Percentiles rank a stretch among this genome's conserved stretches.
These are phyloP conservation scores for Poeciliopsis turrubarensis DNA, from an alignment of 2,113 vertebrate species.

Conservation along the genomic window DNA sequence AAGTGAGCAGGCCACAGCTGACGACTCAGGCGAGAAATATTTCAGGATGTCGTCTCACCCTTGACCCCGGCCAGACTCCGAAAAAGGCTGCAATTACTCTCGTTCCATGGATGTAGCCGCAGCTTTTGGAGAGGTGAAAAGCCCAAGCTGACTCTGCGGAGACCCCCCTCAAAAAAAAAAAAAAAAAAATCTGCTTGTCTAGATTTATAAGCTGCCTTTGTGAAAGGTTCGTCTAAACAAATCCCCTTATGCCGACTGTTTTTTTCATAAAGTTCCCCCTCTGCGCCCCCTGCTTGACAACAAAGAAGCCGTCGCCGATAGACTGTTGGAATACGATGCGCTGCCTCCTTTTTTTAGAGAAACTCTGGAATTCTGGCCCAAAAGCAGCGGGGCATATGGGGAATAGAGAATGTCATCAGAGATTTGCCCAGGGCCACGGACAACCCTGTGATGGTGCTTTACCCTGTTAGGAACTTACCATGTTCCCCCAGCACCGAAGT, in stretches of 20 bases:
- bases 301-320: constrained; percentile 68
- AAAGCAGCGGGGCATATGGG: constrained; percentile 41
- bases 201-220: constrained; percentile 1
- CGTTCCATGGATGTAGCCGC: constrained; percentile 12
- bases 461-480: constrained; percentile 60
- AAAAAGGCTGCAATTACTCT: constrained; percentile 72
- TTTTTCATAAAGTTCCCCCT: neutral
- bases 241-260: constrained; percentile 1
- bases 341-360: constrained; percentile 32
- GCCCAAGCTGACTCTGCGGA: constrained; percentile 1
- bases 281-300: constrained; percentile 45
- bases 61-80: constrained; percentile 69
- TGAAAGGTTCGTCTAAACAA: constrained; percentile 1
- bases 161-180: too few species aligned
- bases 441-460: constrained; percentile 62
- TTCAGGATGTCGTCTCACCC: constrained; percentile 71
- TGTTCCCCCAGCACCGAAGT: constrained; percentile 73
- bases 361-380: constrained; percentile 15
- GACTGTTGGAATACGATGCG: constrained; percentile 27
- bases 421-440: constrained; percentile 64
- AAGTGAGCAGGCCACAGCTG: constrained; percentile 51
- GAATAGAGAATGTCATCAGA: constrained; percentile 69
- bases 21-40: constrained; percentile 60
- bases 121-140: constrained; percentile 31
- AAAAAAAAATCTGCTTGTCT: neutral